phyloP scores from a whole-genome alignment of 2,797 vertebrate species.

The Neopelma chrysocephalum region DNA sequence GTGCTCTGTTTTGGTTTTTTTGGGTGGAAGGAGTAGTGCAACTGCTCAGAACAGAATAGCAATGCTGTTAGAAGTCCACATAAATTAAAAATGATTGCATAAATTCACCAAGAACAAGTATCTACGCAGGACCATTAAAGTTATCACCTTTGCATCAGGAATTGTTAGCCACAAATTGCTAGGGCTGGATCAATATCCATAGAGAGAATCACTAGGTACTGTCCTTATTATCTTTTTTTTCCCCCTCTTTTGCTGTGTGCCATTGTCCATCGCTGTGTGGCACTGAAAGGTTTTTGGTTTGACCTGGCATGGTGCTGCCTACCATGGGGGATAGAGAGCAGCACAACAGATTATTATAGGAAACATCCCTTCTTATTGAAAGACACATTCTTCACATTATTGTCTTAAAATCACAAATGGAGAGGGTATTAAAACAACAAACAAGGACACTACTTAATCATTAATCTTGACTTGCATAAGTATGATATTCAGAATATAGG shows the following conservation, averaged over 20 bases:
- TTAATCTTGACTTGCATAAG: not conserved
- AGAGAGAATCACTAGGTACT: not conserved
- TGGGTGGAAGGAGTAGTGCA: rapidly evolving
- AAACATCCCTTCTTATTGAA: not conserved
- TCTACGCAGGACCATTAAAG: not conserved
- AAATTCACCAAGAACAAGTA: not conserved
- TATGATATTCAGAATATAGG: not conserved
- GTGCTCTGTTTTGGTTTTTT: not conserved
- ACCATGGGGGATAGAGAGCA: not conserved
- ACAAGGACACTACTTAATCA: not conserved
- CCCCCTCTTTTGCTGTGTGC: not conserved
- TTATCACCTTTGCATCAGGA: not conserved
- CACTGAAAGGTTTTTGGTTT: not conserved
- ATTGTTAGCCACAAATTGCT: not conserved
- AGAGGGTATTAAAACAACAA: not conserved
- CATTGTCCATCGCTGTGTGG: not conserved
- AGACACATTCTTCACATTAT: not conserved
- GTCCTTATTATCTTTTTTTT: not conserved
- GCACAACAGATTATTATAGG: not conserved
- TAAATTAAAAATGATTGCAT: not conserved
- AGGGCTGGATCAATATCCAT: not conserved
- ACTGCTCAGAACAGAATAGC: not conserved
- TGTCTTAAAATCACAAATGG: not conserved
- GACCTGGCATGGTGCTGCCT: not conserved
- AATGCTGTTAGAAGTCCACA: not conserved